Evolutionary conservation across 2,888 invertebrate genomes (phyloP).

Genomic region (Chaetoderma sp.): DNA sequence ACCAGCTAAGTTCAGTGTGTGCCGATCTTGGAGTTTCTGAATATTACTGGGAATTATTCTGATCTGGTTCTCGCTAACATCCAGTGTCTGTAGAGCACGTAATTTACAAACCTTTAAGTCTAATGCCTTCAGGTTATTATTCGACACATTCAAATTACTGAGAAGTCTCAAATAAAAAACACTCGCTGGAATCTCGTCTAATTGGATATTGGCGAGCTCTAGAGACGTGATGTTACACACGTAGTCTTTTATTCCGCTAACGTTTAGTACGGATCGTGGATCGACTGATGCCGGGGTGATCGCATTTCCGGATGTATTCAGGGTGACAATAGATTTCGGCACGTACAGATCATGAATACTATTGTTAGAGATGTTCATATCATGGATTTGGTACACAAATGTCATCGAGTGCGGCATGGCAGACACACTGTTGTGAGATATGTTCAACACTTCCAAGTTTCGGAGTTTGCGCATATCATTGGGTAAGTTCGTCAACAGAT

Average conservation of each 20-base stretch:
- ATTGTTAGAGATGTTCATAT: conserved; percentile 58
- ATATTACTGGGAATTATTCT: conserved; percentile 53
- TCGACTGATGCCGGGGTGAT: conserved; percentile 52
- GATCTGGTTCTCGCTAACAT: conserved; percentile 54
- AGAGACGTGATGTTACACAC: conserved; percentile 55
- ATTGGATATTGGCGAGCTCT: conserved; percentile 53
- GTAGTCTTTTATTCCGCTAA: conserved; percentile 62
- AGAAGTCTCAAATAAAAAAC: conserved; percentile 58
- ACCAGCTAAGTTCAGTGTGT: conserved; percentile 51
- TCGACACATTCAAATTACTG: conserved; percentile 55
- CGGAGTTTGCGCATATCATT: conserved; percentile 55
- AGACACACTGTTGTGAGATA: conserved; percentile 59
- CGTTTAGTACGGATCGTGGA: conserved; percentile 50
- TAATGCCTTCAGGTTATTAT: conserved; percentile 56
- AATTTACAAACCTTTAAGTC: conserved; percentile 57
- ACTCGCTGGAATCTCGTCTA: conserved; percentile 60
- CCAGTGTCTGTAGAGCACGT: conserved; percentile 41
- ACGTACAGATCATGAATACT: conserved; percentile 55
- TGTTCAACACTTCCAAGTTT: conserved; percentile 55
- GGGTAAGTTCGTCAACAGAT: conserved; percentile 56
- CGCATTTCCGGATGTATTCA: conserved; percentile 60
- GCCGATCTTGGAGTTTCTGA: conserved; percentile 47
- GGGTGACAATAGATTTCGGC: conserved; percentile 55
- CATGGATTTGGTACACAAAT: conserved; percentile 55
- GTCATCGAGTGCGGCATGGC: conserved; percentile 60